phyloP scores from a whole-genome alignment of 2,113 vertebrate species.

The Phylloscopus trochiloides region DNA sequence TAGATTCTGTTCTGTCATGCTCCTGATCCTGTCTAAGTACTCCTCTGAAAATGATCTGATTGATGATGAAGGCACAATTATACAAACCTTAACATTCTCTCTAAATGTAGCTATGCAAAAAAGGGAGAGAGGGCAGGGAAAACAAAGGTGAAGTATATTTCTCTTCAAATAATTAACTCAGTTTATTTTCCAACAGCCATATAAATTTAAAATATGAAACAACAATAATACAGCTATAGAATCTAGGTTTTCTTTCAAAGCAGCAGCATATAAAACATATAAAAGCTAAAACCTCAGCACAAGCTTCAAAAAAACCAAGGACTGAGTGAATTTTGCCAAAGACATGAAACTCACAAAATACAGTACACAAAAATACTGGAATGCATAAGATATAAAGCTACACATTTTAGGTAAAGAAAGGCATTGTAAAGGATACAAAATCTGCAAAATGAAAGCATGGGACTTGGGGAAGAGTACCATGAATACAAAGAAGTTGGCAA shows the following conservation, averaged over 20 bases:
- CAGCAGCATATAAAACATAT: constrained; percentile 83
- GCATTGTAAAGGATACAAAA: constrained; percentile 74
- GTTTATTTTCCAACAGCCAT: constrained; percentile 77
- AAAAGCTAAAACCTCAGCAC: constrained; percentile 84
- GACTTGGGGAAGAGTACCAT: constrained; percentile 65
- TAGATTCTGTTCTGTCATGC: constrained; percentile 66
- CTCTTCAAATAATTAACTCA: constrained; percentile 75
- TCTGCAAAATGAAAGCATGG: constrained; percentile 69
- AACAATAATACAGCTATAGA: constrained; percentile 78
- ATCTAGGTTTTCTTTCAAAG: constrained; percentile 79
- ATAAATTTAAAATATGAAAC: constrained; percentile 81
- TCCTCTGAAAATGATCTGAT: constrained; percentile 52
- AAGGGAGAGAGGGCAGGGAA: constrained; percentile 6
- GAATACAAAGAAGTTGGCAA: constrained; percentile 74
- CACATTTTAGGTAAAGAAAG: constrained; percentile 71
- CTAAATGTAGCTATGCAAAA: constrained; percentile 37
- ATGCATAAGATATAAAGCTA: constrained; percentile 79
- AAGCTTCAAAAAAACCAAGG: constrained; percentile 74
- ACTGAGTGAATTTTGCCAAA: constrained; percentile 73
- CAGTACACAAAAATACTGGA: constrained; percentile 79
- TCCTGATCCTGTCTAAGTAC: constrained; percentile 54
- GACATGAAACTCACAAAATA: constrained; percentile 77
- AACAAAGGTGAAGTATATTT: constrained; percentile 69
- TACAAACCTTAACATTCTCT: constrained; percentile 64
- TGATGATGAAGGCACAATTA: constrained; percentile 75